These are phyloP conservation scores for Columba livia DNA, from an alignment of 2,113 vertebrate genomes.

Conservation along the genomic window DNA sequence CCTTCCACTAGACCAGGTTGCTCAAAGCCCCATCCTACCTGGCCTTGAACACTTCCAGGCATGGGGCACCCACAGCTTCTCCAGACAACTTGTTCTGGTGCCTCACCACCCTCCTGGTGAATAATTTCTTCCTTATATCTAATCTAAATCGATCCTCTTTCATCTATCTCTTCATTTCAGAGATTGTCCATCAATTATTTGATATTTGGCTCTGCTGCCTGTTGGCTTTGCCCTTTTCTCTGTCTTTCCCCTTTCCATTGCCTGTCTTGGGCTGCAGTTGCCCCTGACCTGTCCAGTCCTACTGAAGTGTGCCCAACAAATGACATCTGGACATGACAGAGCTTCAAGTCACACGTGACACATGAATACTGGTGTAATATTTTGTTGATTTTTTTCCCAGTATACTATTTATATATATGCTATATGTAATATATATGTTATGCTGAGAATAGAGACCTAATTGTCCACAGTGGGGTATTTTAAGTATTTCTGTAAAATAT, in stretches of 20 bases:
- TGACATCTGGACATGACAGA: neutral
- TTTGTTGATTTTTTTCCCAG: neutral
- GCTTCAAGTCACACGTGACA: neutral
- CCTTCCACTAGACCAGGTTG: too few species aligned
- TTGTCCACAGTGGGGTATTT: neutral
- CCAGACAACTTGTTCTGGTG: too few species aligned
- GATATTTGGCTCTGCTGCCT: neutral
- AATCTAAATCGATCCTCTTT: too few species aligned
- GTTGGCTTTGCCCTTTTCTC: neutral
- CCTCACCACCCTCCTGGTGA: too few species aligned
- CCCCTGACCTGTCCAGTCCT: neutral
- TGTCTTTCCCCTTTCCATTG: neutral
- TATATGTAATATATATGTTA: too few species aligned
- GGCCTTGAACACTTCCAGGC: too few species aligned
- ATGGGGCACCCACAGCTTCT: too few species aligned
- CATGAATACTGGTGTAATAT: neutral
- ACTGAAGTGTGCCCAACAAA: accelerated
- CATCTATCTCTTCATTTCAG: neutral
- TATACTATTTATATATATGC: neutral
- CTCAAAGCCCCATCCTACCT: too few species aligned
- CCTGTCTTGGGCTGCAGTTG: neutral
- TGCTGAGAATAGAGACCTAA: neutral
- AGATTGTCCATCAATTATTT: neutral
- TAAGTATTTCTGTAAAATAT: neutral
- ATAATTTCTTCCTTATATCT: too few species aligned